Conservation (phyloP, 2,797 vertebrate species). For the Adrianichthys oophorus region DNA sequence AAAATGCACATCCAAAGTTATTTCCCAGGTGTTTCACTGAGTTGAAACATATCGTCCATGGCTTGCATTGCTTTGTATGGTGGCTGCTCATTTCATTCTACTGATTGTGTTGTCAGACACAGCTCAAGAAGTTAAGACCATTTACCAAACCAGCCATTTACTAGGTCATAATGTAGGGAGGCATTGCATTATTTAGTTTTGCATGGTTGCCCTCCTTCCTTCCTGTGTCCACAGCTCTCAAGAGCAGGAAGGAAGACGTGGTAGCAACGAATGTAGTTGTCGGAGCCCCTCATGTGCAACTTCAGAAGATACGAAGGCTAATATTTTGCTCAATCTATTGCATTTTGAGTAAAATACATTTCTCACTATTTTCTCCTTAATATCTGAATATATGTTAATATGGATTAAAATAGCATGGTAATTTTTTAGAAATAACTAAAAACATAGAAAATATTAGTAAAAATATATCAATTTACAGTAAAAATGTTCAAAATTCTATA, state of each 20-base stretch:
- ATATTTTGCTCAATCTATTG: no score
- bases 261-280: constrained; percentile 9
- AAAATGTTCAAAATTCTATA: no score
- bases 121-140: constrained; percentile 44
- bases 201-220: constrained; percentile 65
- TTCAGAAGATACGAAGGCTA: no score
- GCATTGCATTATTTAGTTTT: constrained; percentile 76
- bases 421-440: no score
- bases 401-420: no score
- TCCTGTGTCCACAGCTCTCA: constrained; percentile 60
- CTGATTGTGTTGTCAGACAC: constrained; percentile 51
- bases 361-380: no score
- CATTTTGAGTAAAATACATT: no score
- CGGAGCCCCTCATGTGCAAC: constrained; percentile 19
- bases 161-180: constrained; percentile 74
- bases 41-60: constrained; percentile 10
- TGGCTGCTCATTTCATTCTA: constrained; percentile 36
- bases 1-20: neutral
- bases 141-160: constrained; percentile 72
- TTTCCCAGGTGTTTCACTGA: constrained; percentile 14
- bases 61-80: constrained; percentile 18
- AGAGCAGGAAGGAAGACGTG: constrained; percentile 47
- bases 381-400: no score
- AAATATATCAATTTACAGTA: no score
- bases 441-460: no score